phyloP scores from a whole-genome alignment of 2,797 vertebrate genomes.

The Takifugu rubripes region DNA sequence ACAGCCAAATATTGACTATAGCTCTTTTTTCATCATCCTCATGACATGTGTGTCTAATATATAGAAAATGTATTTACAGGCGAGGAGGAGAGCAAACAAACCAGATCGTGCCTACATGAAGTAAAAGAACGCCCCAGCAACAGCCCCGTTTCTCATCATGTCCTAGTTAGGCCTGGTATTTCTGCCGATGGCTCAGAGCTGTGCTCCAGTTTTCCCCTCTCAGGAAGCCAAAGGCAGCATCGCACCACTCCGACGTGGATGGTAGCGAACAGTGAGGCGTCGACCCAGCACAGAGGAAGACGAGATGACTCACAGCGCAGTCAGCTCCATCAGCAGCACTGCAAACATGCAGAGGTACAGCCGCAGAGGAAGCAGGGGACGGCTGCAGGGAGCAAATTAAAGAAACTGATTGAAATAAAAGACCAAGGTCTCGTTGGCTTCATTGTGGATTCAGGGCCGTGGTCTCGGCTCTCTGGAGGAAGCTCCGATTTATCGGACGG shows the following conservation, averaged over 20 bases:
- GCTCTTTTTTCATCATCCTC: too few relatives aligned
- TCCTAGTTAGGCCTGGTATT: conserved; percentile 69
- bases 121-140: conserved; percentile 20
- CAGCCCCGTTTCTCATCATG: conserved; percentile 56
- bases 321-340: conserved; percentile 34
- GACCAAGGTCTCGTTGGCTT: too few relatives aligned
- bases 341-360: conserved; percentile 13
- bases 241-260: conserved; percentile 47
- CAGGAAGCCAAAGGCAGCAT: conserved; percentile 57
- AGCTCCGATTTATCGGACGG: not conserved
- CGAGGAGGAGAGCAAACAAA: conserved; percentile 8
- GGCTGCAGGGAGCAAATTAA: conserved; percentile 15
- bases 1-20: not conserved
- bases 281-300: conserved; percentile 31
- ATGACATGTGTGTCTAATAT: too few relatives aligned
- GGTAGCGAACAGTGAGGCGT: conserved; percentile 38
- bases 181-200: conserved; percentile 66
- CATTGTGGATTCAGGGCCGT: too few relatives aligned
- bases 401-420: conserved; percentile 1
- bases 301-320: conserved; percentile 54
- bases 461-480: too few relatives aligned
- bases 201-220: conserved; percentile 61
- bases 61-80: not conserved
- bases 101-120: conserved; percentile 23
- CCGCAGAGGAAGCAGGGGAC: conserved; percentile 8